Base-by-base conservation (phyloP, 2,888 invertebrate genomes). In the Camponotus fellah region DNA sequence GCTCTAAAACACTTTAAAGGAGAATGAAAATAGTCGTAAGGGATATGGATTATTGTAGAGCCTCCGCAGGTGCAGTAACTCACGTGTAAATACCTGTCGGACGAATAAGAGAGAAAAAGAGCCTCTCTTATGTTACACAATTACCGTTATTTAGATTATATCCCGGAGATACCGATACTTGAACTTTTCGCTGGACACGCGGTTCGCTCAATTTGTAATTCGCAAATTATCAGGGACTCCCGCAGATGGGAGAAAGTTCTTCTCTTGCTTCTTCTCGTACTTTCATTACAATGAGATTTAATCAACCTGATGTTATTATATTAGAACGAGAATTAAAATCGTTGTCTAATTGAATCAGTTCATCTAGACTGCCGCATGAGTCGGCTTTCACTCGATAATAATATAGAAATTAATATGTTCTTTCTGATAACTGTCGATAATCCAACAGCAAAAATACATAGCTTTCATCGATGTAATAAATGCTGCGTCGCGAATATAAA, bases 1-100 rank as follows among this genome's bases (percentile, higher is more conserved):
- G 85, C 89, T 89, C 85, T 89, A 88, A 86, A 89, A 89, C 88
- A 89, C 88, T 89, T 89, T 89, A 88, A 82, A 82, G 85, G 81
- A 84, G 89, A 87, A 89, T 89, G 87, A 89, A 89, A 81, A 83
- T 81, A 83, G 89, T 89, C 89, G 85, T 86, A 88, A 88, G 86
- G 83, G 76, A 83, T 89, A 89, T 89, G 75, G 85, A 85, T 84
- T 87, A 87, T 89, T 84, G 86, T 86, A 66, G 40, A 64, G 37
- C 60, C 34, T 46, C 62, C 65, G 34, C 76, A n/a, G 79, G 77
- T 65, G 85, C 85, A 72, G 53, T 68, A 74, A 75, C 83, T 37
- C 83, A 80, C 83, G 43, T 82, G 80, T 68, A 84, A 84, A 66
- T 66, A 71, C 58, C 68, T 72, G 62, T 37, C 34, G 26, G 62